phyloP scores from a whole-genome alignment of 1,140 invertebrate species.

The Papilio polyxenes region DNA sequence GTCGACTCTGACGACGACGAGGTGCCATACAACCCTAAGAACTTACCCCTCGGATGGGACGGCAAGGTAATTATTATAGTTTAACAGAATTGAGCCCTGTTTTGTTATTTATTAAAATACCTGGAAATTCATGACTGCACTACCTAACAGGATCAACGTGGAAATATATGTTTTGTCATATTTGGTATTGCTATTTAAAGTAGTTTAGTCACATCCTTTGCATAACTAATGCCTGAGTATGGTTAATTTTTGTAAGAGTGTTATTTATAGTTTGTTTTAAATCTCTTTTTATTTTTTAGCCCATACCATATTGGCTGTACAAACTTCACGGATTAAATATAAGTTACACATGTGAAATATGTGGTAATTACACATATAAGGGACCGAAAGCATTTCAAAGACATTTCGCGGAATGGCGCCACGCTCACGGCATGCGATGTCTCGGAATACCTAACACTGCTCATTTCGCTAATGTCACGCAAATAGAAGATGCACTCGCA shows the following conservation, averaged over 20 bases:
- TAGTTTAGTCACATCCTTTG: background rate
- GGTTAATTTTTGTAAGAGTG: background rate
- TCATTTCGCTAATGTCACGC: conserved; percentile 99
- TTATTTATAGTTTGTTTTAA: background rate
- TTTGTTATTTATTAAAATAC: background rate
- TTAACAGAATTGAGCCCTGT: background rate
- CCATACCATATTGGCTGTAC: conserved; percentile 97
- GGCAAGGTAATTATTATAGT: conserved; percentile 87
- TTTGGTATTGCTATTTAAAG: background rate
- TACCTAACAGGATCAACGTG: too few relatives aligned
- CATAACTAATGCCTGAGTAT: background rate
- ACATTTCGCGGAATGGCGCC: conserved; percentile 99
- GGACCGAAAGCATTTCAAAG: conserved; percentile 99
- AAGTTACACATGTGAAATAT: conserved; percentile 99
- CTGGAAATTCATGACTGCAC: background rate
- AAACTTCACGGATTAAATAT: conserved; percentile 99
- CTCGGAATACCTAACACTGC: conserved; percentile 99
- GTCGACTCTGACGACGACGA: conserved; percentile 94
- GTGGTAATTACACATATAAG: conserved; percentile 99
- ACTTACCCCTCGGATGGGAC: conserved; percentile 99
- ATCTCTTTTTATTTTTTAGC: conserved; percentile 52
- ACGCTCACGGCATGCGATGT: conserved; percentile 99
- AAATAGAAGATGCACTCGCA: conserved; percentile 98
- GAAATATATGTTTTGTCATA: background rate
- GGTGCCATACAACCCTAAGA: conserved; percentile 99